Base-by-base conservation (phyloP, 2,113 vertebrate genomes). In the Meriones unguiculatus region DNA sequence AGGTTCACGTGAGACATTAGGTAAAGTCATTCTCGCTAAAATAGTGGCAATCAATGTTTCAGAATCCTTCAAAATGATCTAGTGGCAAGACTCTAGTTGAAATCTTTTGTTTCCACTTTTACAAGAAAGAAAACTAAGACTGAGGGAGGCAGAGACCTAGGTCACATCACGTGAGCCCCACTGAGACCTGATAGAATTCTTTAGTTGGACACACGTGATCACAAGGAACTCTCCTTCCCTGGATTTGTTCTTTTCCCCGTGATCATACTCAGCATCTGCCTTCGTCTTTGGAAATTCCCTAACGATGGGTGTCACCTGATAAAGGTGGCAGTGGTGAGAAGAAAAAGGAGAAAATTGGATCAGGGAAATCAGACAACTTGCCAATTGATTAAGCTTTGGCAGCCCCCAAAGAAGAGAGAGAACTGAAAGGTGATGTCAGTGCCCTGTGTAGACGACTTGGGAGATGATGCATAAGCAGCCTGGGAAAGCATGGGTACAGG, bases 21-120 rank as follows among this genome's bases (percentile, higher is more conserved):
- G 38, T 50, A 17, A 73, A 78, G 87, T 87, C 25, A 78, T 94
- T 93, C 76, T 90, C n/a, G 50, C 77, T 69, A 70, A 94, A 89
- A 62, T 18, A 35, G 76, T 62, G 72, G 59, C 54, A 77, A 52
- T 62, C 9, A 73, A 20, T 90, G 84, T 65, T 90, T 57, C 50
- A 72, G 59, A 89, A 91, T 57, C 41, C 35, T 73, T 88, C 28
- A 4, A 89, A 87, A 82, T 50, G 35, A 93, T 20, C 52, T 91
- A 80, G 28, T 20, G 65, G 76, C 41, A 62, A 38, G 50, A 38
- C 52, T 89, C 78, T 46, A 82, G 7, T 89, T 90, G 50, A 92
- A 92, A 92, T 18, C 1, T 69, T 89, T 85, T 18, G 62, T 91
- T 54, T 77, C 32, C n/a, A 38, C 65, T 90, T 90, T 93, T 41